Percentiles rank a stretch among this genome's conserved stretches.
Evolutionary conservation across 2,113 vertebrate genomes (phyloP).

Genomic region (Picathartes gymnocephalus): DNA sequence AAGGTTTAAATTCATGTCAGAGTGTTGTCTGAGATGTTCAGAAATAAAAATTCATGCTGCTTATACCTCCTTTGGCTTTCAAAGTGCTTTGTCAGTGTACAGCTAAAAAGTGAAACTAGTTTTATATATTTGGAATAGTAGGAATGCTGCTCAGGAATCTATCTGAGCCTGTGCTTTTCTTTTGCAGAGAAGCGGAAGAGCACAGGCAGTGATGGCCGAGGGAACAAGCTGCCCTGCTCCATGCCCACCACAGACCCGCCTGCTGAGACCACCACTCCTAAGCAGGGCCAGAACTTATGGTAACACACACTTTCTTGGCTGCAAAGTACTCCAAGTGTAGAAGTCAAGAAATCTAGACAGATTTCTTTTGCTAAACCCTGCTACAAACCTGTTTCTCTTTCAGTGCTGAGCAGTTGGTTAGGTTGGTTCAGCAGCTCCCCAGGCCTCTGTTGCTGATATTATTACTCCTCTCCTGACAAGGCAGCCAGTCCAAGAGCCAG

Average conservation of each 20-base stretch:
- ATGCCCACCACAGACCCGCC: constrained; percentile 64
- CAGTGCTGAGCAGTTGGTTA: background rate
- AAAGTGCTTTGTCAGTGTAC: background rate
- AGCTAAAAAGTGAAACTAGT: background rate
- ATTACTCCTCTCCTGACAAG: background rate
- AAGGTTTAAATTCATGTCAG: background rate
- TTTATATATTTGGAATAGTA: background rate
- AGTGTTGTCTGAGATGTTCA: background rate
- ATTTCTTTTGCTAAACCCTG: background rate
- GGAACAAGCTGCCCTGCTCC: constrained; percentile 71
- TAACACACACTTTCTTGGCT: constrained; percentile 34
- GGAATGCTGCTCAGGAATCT: background rate
- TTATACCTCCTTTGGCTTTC: background rate
- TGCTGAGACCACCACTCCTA: constrained; percentile 87
- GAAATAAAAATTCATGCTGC: background rate
- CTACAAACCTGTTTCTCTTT: background rate
- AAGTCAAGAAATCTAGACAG: background rate
- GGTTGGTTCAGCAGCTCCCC: background rate
- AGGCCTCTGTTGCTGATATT: background rate
- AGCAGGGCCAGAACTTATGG: constrained; percentile 97
- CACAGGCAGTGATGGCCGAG: constrained; percentile 69
- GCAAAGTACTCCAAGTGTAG: background rate
- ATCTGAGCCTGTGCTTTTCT: background rate
- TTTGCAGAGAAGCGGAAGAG: constrained; percentile 72
- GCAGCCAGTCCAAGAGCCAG: background rate